Percentiles rank a stretch among this genome's conserved stretches.
Evolutionary conservation across 2,888 invertebrate genomes (phyloP).

Genomic region (Cremastinae sp.): DNA sequence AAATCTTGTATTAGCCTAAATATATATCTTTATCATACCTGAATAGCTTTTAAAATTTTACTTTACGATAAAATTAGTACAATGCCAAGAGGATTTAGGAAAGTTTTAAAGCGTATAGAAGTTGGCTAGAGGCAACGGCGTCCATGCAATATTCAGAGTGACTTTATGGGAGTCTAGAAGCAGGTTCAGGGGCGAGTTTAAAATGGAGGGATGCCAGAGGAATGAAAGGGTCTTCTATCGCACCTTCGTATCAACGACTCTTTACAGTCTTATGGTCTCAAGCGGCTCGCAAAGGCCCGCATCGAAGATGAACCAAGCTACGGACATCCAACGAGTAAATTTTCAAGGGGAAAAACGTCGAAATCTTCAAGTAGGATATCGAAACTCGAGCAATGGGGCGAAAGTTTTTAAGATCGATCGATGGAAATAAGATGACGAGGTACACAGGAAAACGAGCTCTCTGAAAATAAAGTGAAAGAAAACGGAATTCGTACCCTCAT

Average conservation of each 20-base stretch:
- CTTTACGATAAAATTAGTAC: too few species aligned
- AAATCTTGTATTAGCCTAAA: too few species aligned
- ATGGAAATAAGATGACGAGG: conserved; percentile 28
- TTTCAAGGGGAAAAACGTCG: conserved; percentile 31
- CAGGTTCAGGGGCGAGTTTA: conserved; percentile 40
- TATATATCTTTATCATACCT: too few species aligned
- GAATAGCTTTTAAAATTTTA: too few species aligned
- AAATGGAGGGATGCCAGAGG: conserved; percentile 21
- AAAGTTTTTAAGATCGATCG: conserved; percentile 12
- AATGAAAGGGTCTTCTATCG: conserved; percentile 57
- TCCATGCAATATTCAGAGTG: conserved; percentile 59
- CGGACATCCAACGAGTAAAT: conserved; percentile 21
- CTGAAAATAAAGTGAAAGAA: conserved; percentile 10
- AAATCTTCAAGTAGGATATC: conserved; percentile 27
- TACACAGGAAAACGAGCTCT: conserved; percentile 29
- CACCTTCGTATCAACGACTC: conserved; percentile 57
- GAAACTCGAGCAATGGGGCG: conserved; percentile 33
- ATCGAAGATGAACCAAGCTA: conserved; percentile 41
- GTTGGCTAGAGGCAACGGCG: conserved; percentile 45
- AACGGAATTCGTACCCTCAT: conserved; percentile 57
- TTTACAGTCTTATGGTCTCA: conserved; percentile 24
- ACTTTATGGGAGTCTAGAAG: conserved; percentile 45
- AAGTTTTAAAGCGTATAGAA: background rate
- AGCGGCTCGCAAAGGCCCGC: conserved; percentile 31
- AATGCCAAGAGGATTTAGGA: too few species aligned